These are phyloP conservation scores for Dinomys branickii DNA, from an alignment of 2,113 vertebrate species.

Conservation along the genomic window DNA sequence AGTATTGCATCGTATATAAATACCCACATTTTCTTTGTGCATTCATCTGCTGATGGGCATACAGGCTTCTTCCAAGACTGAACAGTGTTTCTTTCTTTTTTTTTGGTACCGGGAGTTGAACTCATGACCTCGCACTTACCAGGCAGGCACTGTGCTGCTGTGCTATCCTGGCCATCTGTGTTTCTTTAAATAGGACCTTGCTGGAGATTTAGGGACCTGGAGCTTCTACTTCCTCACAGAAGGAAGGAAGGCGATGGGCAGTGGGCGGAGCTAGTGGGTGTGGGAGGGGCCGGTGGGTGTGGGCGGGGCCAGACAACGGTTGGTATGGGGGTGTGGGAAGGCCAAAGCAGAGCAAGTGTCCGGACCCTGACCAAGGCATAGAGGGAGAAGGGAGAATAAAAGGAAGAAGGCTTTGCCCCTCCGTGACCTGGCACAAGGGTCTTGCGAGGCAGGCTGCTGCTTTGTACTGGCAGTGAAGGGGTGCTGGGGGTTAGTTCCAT, in stretches of 20 bases:
- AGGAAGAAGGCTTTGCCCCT: background rate
- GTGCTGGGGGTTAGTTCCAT: background rate
- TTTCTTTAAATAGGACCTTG: background rate
- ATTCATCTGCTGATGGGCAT: background rate
- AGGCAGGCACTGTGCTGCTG: too few relatives aligned
- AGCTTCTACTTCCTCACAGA: background rate
- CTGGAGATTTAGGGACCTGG: background rate
- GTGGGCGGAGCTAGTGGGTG: background rate
- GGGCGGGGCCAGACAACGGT: background rate
- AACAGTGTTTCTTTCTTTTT: background rate
- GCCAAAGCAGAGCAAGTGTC: background rate
- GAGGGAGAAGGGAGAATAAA: background rate
- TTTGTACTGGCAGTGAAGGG: background rate
- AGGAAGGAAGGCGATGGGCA: background rate
- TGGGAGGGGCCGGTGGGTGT: background rate
- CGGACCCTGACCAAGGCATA: too few relatives aligned
- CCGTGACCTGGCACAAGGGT: background rate
- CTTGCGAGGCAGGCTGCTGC: background rate
- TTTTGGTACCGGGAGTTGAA: too few relatives aligned
- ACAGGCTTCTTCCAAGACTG: background rate
- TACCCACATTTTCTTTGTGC: background rate
- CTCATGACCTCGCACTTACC: too few relatives aligned
- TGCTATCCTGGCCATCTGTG: too few relatives aligned
- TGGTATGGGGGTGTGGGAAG: background rate
- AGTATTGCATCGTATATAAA: background rate